These are phyloP conservation scores for Pyrocephalus nanus DNA, from an alignment of 2,797 vertebrate species.

Conservation along the genomic window DNA sequence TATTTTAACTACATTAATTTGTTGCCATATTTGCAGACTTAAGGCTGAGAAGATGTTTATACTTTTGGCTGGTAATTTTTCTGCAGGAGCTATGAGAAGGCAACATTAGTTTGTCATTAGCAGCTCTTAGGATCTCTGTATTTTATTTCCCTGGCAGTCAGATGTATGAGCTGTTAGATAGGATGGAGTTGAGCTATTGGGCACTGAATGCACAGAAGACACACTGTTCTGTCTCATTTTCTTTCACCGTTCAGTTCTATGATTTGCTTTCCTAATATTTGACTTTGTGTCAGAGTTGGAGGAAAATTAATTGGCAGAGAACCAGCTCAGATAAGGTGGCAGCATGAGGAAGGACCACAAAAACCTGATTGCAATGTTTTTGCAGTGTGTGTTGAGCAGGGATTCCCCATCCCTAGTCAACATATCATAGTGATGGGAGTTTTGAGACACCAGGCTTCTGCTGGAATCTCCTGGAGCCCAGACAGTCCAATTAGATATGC, in stretches of 20 bases:
- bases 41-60: not conserved
- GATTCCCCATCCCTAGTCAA: not conserved
- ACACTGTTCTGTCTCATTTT: not conserved
- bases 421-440: not conserved
- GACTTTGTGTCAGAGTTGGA: not conserved
- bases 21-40: not conserved
- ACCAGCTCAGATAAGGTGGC: not conserved
- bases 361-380: not conserved
- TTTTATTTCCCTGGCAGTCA: slow-evolving; percentile 8
- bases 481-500: not conserved
- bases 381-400: not conserved
- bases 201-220: not conserved
- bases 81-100: not conserved
- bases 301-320: slow-evolving; percentile 3
- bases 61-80: not conserved
- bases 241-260: not conserved
- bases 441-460: not conserved
- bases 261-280: not conserved
- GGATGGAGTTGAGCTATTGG: not conserved
- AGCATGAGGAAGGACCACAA: not conserved
- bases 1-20: not conserved
- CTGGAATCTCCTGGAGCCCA: not conserved
- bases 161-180: not conserved
- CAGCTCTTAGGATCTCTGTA: not conserved
- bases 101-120: not conserved